Evolutionary conservation across 2,797 vertebrate genomes (phyloP), one percentile per base, ranked within the genome.

Genomic region (Phylloscopus collybita): DNA sequence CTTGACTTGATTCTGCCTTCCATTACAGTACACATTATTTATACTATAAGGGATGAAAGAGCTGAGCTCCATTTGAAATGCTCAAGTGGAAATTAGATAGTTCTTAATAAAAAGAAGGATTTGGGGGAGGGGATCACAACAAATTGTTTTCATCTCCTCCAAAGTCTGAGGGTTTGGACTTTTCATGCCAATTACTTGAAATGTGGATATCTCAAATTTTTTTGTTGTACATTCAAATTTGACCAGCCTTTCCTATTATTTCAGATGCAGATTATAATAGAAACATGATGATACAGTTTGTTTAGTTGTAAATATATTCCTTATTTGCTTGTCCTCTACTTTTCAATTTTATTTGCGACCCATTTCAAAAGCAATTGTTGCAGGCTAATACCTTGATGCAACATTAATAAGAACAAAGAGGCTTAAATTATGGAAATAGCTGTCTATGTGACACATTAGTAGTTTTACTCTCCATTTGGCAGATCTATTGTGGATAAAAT

Each of bases 401-500:
- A 94, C 95, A 95, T 97, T 96, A 97, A 96, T 92, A 97, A 84
- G 96, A 96, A 95, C 65, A 91, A 95, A 97, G 94, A 96, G 95
- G 95, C 85, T 81, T 93, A 90, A 89, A 81, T 96, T 81, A 47
- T 91, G 32, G 65, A 87, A 94, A 90, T 95, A 92, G 84, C 96
- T 95, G 94, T 67, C 38, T 61, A 1, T 80, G 93, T 96, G 95
- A 93, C 93, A 95, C 90, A 61, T 93, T 78, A 78, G 95, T 95
- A 96, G 80, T 95, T 98, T 96, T 96, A 94, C 90, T 97, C 96
- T 97, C 82, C 56, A 60, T 94, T 96, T 97, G 96, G 96, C 96
- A 97, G 73, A 88, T 86, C 66, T 86, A 16, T 92, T n/a, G 85
- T 73, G 36, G 85, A 95, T 93, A 96, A 95, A 93, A 96, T 92